A percentile compares a stretch with the other conserved stretches of the same genome.
These are phyloP conservation scores for Arenicola marina DNA, from an alignment of 2,888 invertebrate genomes.

Conservation along the genomic window DNA sequence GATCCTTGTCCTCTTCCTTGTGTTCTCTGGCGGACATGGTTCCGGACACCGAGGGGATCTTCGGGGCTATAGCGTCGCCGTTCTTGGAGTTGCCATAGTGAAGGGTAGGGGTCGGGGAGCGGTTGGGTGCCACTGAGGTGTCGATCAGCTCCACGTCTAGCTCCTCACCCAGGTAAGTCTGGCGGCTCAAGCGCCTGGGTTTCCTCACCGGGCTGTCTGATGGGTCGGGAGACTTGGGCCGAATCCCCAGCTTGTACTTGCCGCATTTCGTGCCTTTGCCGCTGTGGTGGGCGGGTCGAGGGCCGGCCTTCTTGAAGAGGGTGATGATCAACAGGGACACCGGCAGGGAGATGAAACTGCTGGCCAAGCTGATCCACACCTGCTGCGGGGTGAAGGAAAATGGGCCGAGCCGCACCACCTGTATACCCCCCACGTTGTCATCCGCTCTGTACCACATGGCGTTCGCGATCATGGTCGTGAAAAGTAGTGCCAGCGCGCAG, in stretches of 20 bases:
- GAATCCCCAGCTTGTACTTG: not conserved
- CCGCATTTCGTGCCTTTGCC: constrained; percentile 1
- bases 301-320: constrained; percentile 36
- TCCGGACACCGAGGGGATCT: not conserved
- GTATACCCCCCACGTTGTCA: constrained; percentile 14
- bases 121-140: too few species aligned
- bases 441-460: constrained; percentile 41
- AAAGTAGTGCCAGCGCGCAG: constrained; percentile 40
- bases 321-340: constrained; percentile 36
- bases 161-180: not conserved
- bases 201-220: not conserved
- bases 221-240: not conserved
- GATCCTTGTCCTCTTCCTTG: not conserved
- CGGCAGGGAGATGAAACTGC: constrained; percentile 37
- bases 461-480: constrained; percentile 42
- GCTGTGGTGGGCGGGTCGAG: constrained; percentile 2
- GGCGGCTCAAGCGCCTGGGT: not conserved
- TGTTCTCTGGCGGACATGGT: not conserved
- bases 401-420: constrained; percentile 37
- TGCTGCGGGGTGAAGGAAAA: constrained; percentile 37
- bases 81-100: too few species aligned
- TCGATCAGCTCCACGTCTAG: not conserved
- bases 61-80: too few species aligned
- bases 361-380: constrained; percentile 36
- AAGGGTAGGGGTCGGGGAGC: too few species aligned